A percentile compares a stretch with the other conserved stretches of the same genome.
Conservation (phyloP, 2,113 vertebrate species). For the Leptobrachium ailaonicum region DNA sequence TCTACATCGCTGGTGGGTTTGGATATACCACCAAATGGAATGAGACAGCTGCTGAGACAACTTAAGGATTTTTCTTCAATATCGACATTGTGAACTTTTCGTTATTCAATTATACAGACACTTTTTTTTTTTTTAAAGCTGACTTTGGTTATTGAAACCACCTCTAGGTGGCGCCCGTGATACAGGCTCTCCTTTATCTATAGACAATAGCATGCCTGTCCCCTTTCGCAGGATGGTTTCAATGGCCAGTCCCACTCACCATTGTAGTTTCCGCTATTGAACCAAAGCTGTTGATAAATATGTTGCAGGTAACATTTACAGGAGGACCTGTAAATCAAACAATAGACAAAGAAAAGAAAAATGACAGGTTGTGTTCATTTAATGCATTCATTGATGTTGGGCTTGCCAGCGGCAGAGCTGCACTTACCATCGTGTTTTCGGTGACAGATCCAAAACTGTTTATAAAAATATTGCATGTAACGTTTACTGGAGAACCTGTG, state of each 20-base stretch:
- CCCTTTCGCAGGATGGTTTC: constrained; percentile 78
- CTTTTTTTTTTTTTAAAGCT: no score
- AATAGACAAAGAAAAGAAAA: constrained; percentile 89
- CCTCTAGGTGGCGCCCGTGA: no score
- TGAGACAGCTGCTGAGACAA: no score
- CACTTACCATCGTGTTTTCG: constrained; percentile 96
- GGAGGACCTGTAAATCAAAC: constrained; percentile 95
- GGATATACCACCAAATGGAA: no score
- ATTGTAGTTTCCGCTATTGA: constrained; percentile 99
- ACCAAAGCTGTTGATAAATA: constrained; percentile 99
- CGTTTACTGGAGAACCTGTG: constrained; percentile 95
- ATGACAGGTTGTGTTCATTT: constrained; percentile 80
- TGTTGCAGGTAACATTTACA: constrained; percentile 99
- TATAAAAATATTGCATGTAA: constrained; percentile 99
- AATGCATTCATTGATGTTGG: constrained; percentile 69
- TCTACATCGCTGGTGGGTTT: no score
- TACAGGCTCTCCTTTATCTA: no score
- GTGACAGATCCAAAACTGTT: constrained; percentile 98
- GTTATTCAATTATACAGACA: no score
- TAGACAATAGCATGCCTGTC: constrained; percentile 53
- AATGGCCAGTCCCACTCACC: constrained; percentile 88
- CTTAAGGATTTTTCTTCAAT: no score
- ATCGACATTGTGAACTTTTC: no score
- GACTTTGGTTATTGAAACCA: no score
- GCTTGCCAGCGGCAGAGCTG: constrained; percentile 65